These are phyloP conservation scores for Lasioglossum leucozonium DNA, from an alignment of 2,888 invertebrate species.

Conservation along the genomic window DNA sequence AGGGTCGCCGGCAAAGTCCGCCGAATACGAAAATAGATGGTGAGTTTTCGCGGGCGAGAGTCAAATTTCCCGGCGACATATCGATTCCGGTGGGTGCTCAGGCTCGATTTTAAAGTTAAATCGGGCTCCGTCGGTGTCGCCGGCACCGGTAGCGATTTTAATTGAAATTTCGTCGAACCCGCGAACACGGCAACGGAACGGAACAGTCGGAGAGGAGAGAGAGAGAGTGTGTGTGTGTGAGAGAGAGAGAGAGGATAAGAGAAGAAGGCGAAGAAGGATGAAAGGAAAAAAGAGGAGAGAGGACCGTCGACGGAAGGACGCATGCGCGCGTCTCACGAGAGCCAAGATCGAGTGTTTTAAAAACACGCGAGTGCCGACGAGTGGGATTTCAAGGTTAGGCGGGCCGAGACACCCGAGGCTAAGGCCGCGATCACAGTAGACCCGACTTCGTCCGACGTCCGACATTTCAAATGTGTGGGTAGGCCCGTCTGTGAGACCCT, in stretches of 20 bases:
- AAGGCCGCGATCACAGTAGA: too few species aligned
- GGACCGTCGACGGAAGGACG: constrained; percentile 46
- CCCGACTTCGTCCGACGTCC: too few species aligned
- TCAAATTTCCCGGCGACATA: neutral
- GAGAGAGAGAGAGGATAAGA: constrained; percentile 19
- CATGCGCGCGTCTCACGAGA: constrained; percentile 58
- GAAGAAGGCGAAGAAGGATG: constrained; percentile 19
- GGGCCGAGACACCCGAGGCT: constrained; percentile 73
- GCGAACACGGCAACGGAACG: constrained; percentile 9
- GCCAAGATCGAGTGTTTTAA: constrained; percentile 68
- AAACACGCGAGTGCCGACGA: constrained; percentile 75
- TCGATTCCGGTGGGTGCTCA: too few species aligned
- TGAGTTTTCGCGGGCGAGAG: neutral
- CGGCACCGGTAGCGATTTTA: constrained; percentile 42
- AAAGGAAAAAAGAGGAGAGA: constrained; percentile 40
- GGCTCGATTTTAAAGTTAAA: constrained; percentile 26
- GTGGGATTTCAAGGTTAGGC: constrained; percentile 80
- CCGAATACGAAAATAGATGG: neutral
- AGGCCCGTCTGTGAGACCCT: too few species aligned
- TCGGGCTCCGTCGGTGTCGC: constrained; percentile 23
- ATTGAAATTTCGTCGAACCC: constrained; percentile 59
- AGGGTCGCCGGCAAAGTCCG: neutral
- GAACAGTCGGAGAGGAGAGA: constrained; percentile 26
- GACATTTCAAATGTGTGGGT: too few species aligned
- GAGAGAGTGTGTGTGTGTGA: too few species aligned